Base-by-base conservation (phyloP, 2,797 vertebrate genomes). In the Serranus cabrilla region DNA sequence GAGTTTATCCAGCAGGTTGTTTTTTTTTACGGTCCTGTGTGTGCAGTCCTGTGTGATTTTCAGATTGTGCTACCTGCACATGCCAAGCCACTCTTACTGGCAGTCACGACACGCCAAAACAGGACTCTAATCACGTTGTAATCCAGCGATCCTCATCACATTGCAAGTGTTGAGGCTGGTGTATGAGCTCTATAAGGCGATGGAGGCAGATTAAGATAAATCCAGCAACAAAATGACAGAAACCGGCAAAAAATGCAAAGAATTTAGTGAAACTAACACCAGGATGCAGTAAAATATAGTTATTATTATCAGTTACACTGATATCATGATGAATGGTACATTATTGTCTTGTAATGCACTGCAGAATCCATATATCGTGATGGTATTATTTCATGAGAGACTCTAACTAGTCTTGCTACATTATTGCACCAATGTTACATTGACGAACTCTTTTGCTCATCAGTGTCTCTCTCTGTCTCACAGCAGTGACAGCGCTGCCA, bases 401-500 rank as follows among this genome's bases (percentile, higher is more conserved):
- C 23, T 57, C 11, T 31, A 55, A 4, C 45, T 21, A 20, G 7
- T 45, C 45, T 11, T 23, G 51, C 58, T 54, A 50, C 17, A 13
- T 42, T 2, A 37, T 11, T 12, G 49, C 14, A 17, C 17, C 21
- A 2, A 27, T 54, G 4, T 34, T 54, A 1, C 11, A 25, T 34
- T 16, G 23, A 47, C 11, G 2, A 55, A 17, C 12, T 47, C 12
- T 16, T 6, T 0, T 14, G 31, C 80, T 87, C 47, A 71, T 79
- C 12, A 5, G 12, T 67, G 14, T 82, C 20, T 81, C 46, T 80
- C 21, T 2, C 46, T 73, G 54, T 86, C 51, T 71, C 47, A 2
- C 94, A 95, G 92, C 91, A 96, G 95, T 84, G 94, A 96, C 80
- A 90, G 84, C 20, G 84, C 78, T 80, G 94, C 93, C 86, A 96